Base-by-base conservation (phyloP, 2,797 vertebrate genomes). In the Anabas testudineus region DNA sequence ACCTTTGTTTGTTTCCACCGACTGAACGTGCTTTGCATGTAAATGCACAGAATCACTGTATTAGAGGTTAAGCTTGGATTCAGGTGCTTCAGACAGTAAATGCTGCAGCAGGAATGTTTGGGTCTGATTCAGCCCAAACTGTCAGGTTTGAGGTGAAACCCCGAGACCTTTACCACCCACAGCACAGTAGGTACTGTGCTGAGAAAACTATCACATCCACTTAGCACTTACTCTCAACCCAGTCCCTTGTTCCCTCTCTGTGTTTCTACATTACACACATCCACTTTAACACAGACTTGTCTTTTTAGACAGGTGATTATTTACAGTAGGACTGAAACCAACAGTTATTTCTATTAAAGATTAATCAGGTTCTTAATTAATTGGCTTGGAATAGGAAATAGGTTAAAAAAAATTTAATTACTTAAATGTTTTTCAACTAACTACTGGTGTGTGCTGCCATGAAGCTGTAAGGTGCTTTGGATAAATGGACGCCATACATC, bases 171-270 rank as follows among this genome's bases (percentile, higher is more conserved):
- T 71, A 58, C 59, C 43, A 52, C 62, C 78, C 81, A 67, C 70
- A 22, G 58, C 46, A 43, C 53, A 72, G 7, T n/a, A n/a, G n/a
- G n/a, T 22, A 24, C 78, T 51, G 58, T 37, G 68, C 74, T 88
- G 84, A 88, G 85, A 90, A 83, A 88, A 77, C 67, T 77, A 61
- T 85, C 85, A 83, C 83, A 59, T 87, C 73, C 67, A 80, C 64
- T 83, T 87, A 75, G 60, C 86, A 82, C 74, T 49, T 64, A 46
- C 52, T 48, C 80, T 84, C 86, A 68, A 87, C 42, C 41, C 47
- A 21, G 49, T 71, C 48, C 54, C 26, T n/a, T 37, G 51, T 24
- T 46, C 34, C 37, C 48, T 54, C 26, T 45, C 28, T 65, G 36
- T 51, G 22, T 49, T 36, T 47, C 32, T 42, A 57, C 32, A 71